Evolutionary conservation across 2,888 invertebrate species (phyloP), one percentile per base, ranked within the genome.

Genomic region (Steromphala cineraria): DNA sequence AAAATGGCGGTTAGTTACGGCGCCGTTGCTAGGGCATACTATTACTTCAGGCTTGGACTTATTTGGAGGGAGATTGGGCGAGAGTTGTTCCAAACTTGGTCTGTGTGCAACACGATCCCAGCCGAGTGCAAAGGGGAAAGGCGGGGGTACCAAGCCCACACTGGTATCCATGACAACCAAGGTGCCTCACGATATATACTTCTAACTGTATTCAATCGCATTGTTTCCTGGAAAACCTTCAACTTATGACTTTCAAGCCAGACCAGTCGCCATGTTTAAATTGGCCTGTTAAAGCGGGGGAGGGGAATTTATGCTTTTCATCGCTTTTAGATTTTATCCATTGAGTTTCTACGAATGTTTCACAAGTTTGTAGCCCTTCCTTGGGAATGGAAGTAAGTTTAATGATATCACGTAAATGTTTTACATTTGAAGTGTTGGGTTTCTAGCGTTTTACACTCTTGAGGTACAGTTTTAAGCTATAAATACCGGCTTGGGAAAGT

Each of bases 1-100:
- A 71, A 40, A 2, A 36, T 71, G 71, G 71, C 71, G 40, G 71
- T 36, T 19, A 40, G 31, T 19, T 36, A 36, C 71, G 15, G 71
- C 19, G 71, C 62, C 40, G 71, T 71, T 71, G 71, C 71, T 71
- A 71, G 40, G 62, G 71, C 36, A 28, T 71, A 71, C 40, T 28
- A 36, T 71, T 71, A 40, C 40, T 31, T 36, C 36, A 40, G 71
- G 19, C 19, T 71, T 71, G 36, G 71, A 71, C 71, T 31, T 71
- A 71, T 71, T 71, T 71, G 71, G 71, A 71, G 71, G 36, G 71
- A 36, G 36, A n/a, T 36, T 75, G 52, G 5, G 62, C 36, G 15
- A 53, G 24, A 46, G 62, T 52, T 67, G 67, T 78, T 62, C 78
- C 78, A 67, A 67, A 67, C 52, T 78, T 78, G 78, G 78, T 78